phyloP scores from a whole-genome alignment of 2,797 vertebrate species.

The Ibycter americanus region DNA sequence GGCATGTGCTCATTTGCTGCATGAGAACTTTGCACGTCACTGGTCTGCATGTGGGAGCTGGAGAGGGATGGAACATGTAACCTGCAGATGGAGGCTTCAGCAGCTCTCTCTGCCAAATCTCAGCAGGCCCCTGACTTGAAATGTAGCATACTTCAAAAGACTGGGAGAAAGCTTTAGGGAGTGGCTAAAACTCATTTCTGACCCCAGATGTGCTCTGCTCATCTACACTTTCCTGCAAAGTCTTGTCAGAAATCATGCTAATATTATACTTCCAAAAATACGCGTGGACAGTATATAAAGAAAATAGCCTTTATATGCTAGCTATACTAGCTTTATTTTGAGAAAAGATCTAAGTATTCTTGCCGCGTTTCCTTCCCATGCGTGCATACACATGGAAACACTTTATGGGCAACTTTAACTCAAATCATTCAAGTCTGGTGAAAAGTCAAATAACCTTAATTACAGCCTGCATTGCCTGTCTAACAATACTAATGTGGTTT shows the following conservation, averaged over 20 bases:
- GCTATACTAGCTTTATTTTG: background rate
- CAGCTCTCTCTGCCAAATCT: background rate
- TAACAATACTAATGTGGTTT: background rate
- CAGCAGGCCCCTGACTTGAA: background rate
- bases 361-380: background rate
- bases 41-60: background rate
- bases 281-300: background rate
- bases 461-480: background rate
- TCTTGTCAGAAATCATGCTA: background rate
- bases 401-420: background rate
- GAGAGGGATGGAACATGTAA: background rate
- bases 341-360: background rate
- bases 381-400: background rate
- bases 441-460: background rate
- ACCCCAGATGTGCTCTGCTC: background rate
- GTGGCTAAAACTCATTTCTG: background rate
- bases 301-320: background rate
- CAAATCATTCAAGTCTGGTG: background rate
- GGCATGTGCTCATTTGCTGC: accelerated
- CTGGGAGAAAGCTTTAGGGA: background rate
- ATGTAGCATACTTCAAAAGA: background rate
- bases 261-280: background rate
- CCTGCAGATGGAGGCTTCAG: background rate
- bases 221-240: background rate
- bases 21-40: accelerated